Evolutionary conservation across 2,888 invertebrate species (phyloP), one percentile per base, ranked within the genome.

Genomic region (Cotesia congregata): DNA sequence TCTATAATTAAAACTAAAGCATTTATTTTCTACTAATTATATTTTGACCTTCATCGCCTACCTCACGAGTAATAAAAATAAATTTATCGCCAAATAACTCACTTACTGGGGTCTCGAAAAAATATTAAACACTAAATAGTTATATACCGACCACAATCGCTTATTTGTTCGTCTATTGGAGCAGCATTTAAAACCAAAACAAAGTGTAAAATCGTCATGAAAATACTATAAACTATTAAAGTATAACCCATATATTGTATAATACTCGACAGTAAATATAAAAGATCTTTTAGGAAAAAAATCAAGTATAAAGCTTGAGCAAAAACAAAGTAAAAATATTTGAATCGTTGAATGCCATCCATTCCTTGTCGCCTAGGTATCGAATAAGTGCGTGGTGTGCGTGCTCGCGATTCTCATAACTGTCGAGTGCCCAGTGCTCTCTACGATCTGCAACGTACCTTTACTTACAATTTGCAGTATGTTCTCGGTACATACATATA

Each of bases 301-400:
- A 7, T 62, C 6, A 17, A 7, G 6, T 1, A 62, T 15, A 15
- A 62, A 62, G 7, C 20, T 9, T 4, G 30, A 30, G 2, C 3
- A 62, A 20, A 17, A 20, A 20, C 15, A 62, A 62, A 62, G 17
- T 6, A 5, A 62, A 62, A 62, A 20, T 20, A 17, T 62, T 62
- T 62, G 6, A 62, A 6, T 17, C 20, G 17, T 62, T 6, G 15
- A 62, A 62, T 62, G 6, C 62, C 62, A 62, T 62, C 62, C 62
- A 62, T 62, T 62, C 15, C 20, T 62, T n/a, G 62, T 62, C 62
- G 20, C 62, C 15, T 62, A 20, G 62, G 2, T n/a, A 17, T 62
- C 62, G 38, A 30, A 65, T 65, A 65, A 65, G 30, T 65, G 65
- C 65, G 65, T 65, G 65, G 65, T 65, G 50, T 50, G 50, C 50